A percentile compares a stretch with the other conserved stretches of the same genome.
Conservation (phyloP, 2,888 invertebrate genomes). For the Eristalis pertinax region DNA sequence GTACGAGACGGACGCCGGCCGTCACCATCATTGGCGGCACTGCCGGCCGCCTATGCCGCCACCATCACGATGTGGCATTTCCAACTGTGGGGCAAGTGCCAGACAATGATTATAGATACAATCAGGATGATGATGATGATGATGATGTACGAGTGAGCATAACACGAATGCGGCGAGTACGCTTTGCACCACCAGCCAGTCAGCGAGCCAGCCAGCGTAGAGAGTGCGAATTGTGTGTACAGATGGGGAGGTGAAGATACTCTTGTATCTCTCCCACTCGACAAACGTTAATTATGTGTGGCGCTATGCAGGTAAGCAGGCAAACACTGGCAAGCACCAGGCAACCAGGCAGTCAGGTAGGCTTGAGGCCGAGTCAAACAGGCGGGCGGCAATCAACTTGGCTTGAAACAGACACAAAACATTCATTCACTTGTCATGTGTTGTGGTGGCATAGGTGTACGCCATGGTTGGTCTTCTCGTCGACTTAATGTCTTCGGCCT, state of each 20-base stretch:
- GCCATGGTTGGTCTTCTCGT: constrained; percentile 55
- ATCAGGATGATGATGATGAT: constrained; percentile 65
- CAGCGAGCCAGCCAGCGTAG: neutral
- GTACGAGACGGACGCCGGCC: constrained; percentile 25
- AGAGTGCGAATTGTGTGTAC: constrained; percentile 54
- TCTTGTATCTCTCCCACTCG: neutral
- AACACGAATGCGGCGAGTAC: constrained; percentile 20
- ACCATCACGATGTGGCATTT: constrained; percentile 60
- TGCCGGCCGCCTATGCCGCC: constrained; percentile 18
- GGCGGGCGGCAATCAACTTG: constrained; percentile 60
- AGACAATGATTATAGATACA: constrained; percentile 68
- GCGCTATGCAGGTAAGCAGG: constrained; percentile 64
- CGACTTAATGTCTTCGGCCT: constrained; percentile 3
- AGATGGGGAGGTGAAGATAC: neutral
- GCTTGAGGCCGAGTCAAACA: constrained; percentile 1
- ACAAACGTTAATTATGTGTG: constrained; percentile 70
- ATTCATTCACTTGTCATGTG: constrained; percentile 71
- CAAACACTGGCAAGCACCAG: constrained; percentile 12
- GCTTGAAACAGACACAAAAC: constrained; percentile 69
- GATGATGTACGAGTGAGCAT: constrained; percentile 43
- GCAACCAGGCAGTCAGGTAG: constrained; percentile 18
- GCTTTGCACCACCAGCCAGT: too few relatives aligned
- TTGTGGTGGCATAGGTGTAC: constrained; percentile 63
- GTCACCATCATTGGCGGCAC: constrained; percentile 1
- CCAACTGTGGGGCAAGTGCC: constrained; percentile 66